Evolutionary conservation across 2,888 invertebrate species (phyloP).

Genomic region (Ectemnius lituratus): DNA sequence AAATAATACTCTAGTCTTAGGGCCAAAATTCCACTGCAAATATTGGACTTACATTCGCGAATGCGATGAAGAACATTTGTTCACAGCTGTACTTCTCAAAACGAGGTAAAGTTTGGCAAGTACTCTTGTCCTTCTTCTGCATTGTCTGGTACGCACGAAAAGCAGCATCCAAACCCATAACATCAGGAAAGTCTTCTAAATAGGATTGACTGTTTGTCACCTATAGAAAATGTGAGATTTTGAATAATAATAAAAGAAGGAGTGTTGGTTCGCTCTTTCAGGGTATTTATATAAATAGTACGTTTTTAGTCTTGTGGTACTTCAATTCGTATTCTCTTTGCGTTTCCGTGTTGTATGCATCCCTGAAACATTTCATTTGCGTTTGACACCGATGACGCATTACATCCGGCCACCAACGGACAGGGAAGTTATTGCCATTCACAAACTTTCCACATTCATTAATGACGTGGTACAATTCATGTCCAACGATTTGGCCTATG

Average conservation of each 20-base stretch:
- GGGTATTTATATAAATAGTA: no score
- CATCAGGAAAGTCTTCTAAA: conserved; percentile 4
- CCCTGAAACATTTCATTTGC: not conserved
- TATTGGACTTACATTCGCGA: conserved; percentile 9
- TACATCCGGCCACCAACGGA: not conserved
- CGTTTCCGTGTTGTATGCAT: no score
- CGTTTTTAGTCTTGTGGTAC: no score
- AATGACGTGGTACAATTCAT: conserved; percentile 8
- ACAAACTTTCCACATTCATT: not conserved
- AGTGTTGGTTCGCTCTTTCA: no score
- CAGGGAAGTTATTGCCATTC: not conserved
- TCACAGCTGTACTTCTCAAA: conserved; percentile 4
- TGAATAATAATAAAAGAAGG: no score
- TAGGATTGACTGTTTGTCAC: not conserved
- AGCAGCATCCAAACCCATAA: conserved; percentile 3
- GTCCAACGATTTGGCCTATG: not conserved
- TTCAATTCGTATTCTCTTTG: no score
- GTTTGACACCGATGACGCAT: not conserved
- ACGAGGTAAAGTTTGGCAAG: not conserved
- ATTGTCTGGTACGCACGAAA: not conserved
- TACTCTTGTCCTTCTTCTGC: not conserved
- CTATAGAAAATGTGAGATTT: not conserved
- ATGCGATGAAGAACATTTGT: conserved; percentile 13
- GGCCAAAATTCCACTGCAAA: no score
- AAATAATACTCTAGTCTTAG: not conserved